Evolutionary conservation across 1,140 invertebrate genomes (phyloP).

Genomic region (Neodiprion lecontei): DNA sequence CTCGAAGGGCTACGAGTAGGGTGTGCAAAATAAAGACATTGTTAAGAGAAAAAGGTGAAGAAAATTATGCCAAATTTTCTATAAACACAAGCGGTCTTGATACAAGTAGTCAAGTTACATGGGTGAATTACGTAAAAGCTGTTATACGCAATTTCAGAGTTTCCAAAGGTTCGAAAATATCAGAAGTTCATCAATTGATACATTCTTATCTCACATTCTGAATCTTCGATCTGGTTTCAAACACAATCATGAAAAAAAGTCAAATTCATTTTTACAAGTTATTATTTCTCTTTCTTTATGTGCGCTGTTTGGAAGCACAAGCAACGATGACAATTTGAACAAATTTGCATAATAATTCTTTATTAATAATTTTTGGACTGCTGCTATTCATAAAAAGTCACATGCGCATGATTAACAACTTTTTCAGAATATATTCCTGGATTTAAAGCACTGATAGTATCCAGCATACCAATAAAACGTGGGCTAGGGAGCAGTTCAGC

Average conservation of each 20-base stretch:
- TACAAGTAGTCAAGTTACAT: background rate
- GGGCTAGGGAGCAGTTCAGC: background rate
- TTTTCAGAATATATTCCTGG: background rate
- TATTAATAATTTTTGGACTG: no score
- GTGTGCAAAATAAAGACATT: background rate
- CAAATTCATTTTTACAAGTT: no score
- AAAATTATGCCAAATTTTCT: background rate
- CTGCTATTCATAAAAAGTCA: no score
- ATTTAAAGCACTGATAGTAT: background rate
- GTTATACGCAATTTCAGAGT: conserved; percentile 1
- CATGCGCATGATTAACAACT: background rate
- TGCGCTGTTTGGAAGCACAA: no score
- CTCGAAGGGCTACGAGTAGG: background rate
- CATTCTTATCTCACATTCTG: background rate
- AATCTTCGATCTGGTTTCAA: background rate
- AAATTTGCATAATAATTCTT: no score
- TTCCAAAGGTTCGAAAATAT: background rate
- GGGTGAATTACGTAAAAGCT: background rate
- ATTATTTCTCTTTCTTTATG: no score
- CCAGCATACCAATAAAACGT: background rate
- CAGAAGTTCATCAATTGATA: background rate
- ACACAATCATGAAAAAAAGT: no score
- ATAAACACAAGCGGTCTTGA: background rate
- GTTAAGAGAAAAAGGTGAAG: background rate
- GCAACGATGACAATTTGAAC: no score